Percentiles rank a stretch among this genome's conserved stretches.
These are phyloP conservation scores for Melanerpes formicivorus DNA, from an alignment of 2,113 vertebrate genomes.

Conservation along the genomic window DNA sequence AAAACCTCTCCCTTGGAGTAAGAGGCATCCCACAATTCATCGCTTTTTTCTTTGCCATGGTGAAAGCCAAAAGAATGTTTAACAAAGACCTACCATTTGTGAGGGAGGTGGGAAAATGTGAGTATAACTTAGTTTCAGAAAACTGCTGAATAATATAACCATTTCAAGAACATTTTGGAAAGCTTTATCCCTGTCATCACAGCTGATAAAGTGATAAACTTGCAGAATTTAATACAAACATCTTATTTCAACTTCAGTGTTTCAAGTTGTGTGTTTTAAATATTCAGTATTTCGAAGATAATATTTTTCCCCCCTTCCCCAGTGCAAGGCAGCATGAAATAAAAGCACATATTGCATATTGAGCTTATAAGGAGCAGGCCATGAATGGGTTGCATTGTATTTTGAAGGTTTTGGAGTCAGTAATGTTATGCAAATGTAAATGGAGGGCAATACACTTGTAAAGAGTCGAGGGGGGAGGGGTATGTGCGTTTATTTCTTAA, in stretches of 20 bases:
- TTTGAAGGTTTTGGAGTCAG: neutral
- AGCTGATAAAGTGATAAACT: neutral
- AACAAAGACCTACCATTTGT: constrained; percentile 35
- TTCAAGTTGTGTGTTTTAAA: neutral
- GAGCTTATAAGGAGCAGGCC: rapidly evolving
- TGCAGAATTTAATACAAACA: neutral
- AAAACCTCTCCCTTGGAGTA: neutral
- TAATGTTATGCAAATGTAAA: neutral
- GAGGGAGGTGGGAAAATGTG: neutral
- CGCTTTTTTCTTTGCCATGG: neutral
- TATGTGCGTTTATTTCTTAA: neutral
- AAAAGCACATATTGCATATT: neutral
- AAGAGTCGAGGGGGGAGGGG: neutral
- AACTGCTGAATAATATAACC: constrained; percentile 36
- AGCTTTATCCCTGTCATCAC: neutral
- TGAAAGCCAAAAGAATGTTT: constrained; percentile 47
- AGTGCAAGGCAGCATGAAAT: neutral
- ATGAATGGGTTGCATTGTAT: neutral
- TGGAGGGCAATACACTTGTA: neutral
- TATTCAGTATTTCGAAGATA: neutral
- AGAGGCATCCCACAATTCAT: constrained; percentile 48
- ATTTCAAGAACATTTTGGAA: neutral
- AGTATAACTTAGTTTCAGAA: constrained; percentile 27
- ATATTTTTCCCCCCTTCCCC: neutral
- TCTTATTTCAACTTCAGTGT: neutral